Percentiles rank a stretch among this genome's conserved stretches.
Conservation (phyloP, 2,888 invertebrate genomes). For the Eupithecia vulgata region DNA sequence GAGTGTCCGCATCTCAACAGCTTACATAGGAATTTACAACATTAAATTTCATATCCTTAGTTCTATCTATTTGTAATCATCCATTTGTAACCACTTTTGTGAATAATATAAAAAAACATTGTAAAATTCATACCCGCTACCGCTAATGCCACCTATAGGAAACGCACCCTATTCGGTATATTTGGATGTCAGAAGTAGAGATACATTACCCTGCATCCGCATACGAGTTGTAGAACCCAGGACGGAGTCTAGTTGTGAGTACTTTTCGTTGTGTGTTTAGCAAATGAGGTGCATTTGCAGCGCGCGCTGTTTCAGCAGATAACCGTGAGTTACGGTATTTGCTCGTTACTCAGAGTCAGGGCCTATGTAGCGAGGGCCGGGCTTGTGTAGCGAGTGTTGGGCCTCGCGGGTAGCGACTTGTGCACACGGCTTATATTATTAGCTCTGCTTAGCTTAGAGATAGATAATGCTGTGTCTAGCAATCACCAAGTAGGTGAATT, state of each 20-base stretch:
- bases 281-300: slow-evolving; percentile 10
- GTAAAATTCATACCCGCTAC: neutral
- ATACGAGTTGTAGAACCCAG: neutral
- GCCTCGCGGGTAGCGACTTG: neutral
- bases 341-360: neutral
- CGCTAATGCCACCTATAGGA: neutral
- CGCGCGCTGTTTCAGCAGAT: slow-evolving; percentile 10
- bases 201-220: neutral
- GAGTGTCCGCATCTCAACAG: no score
- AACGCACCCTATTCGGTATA: neutral
- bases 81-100: neutral
- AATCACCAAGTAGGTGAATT: no score
- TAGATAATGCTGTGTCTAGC: no score
- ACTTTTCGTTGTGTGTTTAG: slow-evolving; percentile 1
- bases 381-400: neutral
- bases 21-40: neutral
- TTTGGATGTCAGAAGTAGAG: neutral
- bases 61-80: neutral
- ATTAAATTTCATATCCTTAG: neutral
- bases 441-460: no score
- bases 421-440: neutral
- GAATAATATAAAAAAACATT: neutral
- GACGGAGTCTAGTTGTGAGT: neutral
- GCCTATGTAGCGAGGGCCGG: neutral
- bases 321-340: slow-evolving; percentile 4